phyloP scores from a whole-genome alignment of 2,113 vertebrate species.

The Prunella himalayana region DNA sequence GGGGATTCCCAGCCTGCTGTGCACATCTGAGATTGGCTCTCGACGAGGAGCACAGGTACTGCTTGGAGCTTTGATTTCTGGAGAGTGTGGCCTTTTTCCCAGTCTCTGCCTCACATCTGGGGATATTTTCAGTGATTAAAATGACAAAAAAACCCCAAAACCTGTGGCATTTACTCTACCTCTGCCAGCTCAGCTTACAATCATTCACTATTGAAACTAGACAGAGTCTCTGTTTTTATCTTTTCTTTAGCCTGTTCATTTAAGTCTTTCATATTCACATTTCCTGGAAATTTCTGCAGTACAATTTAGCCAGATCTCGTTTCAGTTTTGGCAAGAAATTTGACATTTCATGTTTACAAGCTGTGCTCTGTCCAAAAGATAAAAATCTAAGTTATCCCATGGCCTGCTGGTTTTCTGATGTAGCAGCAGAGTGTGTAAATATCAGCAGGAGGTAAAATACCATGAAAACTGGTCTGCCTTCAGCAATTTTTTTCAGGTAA shows the following conservation, averaged over 20 bases:
- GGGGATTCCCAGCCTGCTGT: constrained; percentile 87
- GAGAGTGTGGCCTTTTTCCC: constrained; percentile 89
- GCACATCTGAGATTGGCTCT: constrained; percentile 87
- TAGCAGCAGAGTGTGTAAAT: neutral
- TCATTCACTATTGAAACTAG: neutral
- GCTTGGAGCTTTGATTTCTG: constrained; percentile 73
- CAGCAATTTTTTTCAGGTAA: neutral
- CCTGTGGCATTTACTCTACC: neutral
- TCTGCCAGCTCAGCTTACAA: neutral
- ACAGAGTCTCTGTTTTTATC: neutral
- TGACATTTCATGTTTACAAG: neutral
- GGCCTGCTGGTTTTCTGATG: neutral
- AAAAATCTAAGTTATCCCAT: neutral
- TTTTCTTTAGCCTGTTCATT: neutral
- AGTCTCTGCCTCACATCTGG: constrained; percentile 90
- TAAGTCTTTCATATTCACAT: neutral
- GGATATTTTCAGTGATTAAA: neutral
- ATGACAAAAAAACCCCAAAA: neutral
- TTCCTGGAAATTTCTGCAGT: neutral
- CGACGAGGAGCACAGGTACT: constrained; percentile 71
- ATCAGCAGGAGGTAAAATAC: neutral
- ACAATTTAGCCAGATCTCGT: neutral
- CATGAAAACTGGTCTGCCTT: neutral
- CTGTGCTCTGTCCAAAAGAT: neutral
- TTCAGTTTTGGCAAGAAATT: neutral